Percentiles rank a stretch among this genome's conserved stretches.
Conservation (phyloP, 2,888 invertebrate genomes). For the Pterostichus madidus region DNA sequence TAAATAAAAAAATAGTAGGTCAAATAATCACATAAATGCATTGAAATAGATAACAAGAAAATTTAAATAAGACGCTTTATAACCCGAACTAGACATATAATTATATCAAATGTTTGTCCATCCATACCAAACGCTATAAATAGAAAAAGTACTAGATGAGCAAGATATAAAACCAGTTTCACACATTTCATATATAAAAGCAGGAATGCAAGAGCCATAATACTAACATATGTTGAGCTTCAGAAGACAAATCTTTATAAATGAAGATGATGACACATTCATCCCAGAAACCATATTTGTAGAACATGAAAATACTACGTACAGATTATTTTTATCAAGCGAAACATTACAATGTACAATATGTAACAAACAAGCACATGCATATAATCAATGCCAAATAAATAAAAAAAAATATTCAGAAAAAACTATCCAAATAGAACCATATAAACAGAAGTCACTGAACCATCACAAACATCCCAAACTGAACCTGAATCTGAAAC, state of each 20-base stretch:
- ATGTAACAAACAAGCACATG: not conserved
- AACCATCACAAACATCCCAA: not conserved
- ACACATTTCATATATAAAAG: not conserved
- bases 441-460: not conserved
- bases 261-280: not conserved
- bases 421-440: not conserved
- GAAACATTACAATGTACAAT: not conserved
- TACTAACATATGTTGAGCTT: not conserved
- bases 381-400: not conserved
- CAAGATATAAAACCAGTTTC: not conserved
- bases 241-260: slow-evolving; percentile 1
- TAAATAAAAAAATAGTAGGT: slow-evolving; percentile 30
- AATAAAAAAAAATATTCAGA: not conserved
- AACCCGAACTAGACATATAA: slow-evolving; percentile 45
- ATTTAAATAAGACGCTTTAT: slow-evolving; percentile 34
- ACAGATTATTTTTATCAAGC: not conserved
- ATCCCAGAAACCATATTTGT: not conserved
- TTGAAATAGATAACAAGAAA: slow-evolving; percentile 5
- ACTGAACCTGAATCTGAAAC: not conserved
- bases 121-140: slow-evolving; percentile 17
- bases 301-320: not conserved
- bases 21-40: slow-evolving; percentile 45
- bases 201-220: not conserved
- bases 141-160: not conserved
- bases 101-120: slow-evolving; percentile 51